phyloP scores from a whole-genome alignment of 37 sponge, comb jelly and placozoan species.

The Geodia barretti region DNA sequence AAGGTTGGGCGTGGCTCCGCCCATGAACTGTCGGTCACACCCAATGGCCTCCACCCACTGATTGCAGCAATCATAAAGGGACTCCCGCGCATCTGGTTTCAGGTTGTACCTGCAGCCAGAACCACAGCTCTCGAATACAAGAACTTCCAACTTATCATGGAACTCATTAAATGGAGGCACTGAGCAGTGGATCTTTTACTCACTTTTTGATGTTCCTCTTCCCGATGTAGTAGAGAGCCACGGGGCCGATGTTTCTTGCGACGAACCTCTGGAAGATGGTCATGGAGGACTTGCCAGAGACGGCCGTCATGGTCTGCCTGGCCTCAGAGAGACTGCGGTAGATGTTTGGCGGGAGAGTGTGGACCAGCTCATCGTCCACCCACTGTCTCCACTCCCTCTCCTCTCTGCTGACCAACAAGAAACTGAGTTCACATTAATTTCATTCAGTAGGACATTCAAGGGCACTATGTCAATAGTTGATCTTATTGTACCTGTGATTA shows the following conservation, averaged over 20 bases:
- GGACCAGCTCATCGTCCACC: constrained; percentile 90
- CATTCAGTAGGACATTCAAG: too few relatives aligned
- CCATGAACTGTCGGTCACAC: constrained; percentile 61
- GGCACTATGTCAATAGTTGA: too few relatives aligned
- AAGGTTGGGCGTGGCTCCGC: constrained; percentile 88
- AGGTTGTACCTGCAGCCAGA: constrained; percentile 58
- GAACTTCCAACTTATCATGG: too few relatives aligned
- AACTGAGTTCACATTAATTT: too few relatives aligned
- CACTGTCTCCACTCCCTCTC: constrained; percentile 94
- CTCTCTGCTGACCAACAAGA: constrained; percentile 74
- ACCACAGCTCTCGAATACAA: too few relatives aligned
- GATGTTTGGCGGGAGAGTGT: constrained; percentile 85
- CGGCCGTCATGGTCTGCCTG: constrained; percentile 69
- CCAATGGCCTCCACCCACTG: constrained; percentile 85
- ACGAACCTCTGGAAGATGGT: constrained; percentile 58
- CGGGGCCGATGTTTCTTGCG: constrained; percentile 83
- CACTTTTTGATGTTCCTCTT: constrained; percentile 76
- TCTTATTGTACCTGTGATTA: too few relatives aligned
- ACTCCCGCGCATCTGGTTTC: constrained; percentile 72
- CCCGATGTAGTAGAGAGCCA: constrained; percentile 82
- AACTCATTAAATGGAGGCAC: too few relatives aligned
- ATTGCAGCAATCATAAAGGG: constrained; percentile 62
- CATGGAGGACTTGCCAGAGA: constrained; percentile 78
- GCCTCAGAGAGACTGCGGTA: constrained; percentile 84
- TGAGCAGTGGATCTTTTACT: background rate